Conservation (phyloP, 1,140 invertebrate genomes). For the Bradysia coprophila region DNA sequence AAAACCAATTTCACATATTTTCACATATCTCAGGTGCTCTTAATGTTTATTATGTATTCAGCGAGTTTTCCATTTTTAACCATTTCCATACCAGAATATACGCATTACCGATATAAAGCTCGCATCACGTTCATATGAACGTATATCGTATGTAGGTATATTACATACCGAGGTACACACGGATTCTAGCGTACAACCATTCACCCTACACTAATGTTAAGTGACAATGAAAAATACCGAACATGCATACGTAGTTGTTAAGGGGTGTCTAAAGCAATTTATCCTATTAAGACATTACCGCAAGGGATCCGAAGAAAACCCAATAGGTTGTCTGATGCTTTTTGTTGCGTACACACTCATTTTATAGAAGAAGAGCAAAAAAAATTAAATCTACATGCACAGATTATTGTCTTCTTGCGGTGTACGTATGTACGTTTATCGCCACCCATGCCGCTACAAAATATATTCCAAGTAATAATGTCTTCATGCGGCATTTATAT, state of each 20-base stretch:
- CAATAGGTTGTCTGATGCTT: too few relatives aligned
- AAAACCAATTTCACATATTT: too few relatives aligned
- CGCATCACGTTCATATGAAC: background rate
- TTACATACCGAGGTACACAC: background rate
- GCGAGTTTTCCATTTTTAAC: background rate
- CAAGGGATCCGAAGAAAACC: conserved; percentile 1
- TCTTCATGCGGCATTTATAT: too few relatives aligned
- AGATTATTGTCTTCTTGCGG: too few relatives aligned
- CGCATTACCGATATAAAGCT: background rate
- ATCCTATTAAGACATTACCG: conserved; percentile 2
- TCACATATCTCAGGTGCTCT: too few relatives aligned
- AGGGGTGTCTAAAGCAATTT: conserved; percentile 2
- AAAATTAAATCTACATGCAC: too few relatives aligned
- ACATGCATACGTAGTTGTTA: conserved; percentile 1
- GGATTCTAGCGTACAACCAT: background rate
- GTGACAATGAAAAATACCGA: conserved; percentile 2
- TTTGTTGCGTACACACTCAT: too few relatives aligned
- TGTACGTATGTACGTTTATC: too few relatives aligned
- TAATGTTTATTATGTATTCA: background rate
- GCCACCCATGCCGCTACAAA: too few relatives aligned
- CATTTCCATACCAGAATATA: background rate
- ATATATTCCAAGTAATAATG: too few relatives aligned
- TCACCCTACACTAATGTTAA: background rate
- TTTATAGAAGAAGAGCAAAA: too few relatives aligned
- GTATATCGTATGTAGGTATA: background rate